Evolutionary conservation across 2,888 invertebrate species (phyloP).

Genomic region (Phytoseiulus persimilis): DNA sequence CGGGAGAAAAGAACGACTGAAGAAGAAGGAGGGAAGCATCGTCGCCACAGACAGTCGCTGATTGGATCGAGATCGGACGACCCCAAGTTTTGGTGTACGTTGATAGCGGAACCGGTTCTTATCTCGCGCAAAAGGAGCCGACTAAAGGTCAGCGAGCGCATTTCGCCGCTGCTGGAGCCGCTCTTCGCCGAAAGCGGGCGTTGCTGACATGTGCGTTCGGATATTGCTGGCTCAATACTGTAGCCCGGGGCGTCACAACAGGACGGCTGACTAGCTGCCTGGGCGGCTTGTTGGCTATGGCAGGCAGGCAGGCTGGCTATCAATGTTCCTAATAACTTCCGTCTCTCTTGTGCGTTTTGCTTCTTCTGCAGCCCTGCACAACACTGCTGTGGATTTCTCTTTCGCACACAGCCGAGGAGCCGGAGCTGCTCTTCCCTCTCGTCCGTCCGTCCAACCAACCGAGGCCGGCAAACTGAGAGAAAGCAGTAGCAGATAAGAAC

Average conservation of each 20-base stretch:
- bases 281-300: not conserved
- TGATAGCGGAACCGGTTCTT: not conserved
- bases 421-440: not conserved
- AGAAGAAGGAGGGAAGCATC: too few species aligned
- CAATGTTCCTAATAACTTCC: not conserved
- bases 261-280: not conserved
- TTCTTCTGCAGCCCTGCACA: not conserved
- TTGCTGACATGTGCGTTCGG: not conserved
- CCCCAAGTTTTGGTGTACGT: not conserved
- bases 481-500: not conserved
- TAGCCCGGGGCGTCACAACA: not conserved
- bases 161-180: not conserved
- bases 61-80: too few species aligned
- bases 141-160: not conserved
- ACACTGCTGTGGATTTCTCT: not conserved
- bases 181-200: not conserved
- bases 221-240: not conserved
- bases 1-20: too few species aligned
- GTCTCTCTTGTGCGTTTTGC: not conserved
- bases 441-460: not conserved
- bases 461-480: not conserved
- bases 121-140: not conserved
- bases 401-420: not conserved
- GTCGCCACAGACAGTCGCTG: too few species aligned
- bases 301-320: not conserved